Base-by-base conservation (phyloP, 2,888 invertebrate species). In the Epinotia nisella region DNA sequence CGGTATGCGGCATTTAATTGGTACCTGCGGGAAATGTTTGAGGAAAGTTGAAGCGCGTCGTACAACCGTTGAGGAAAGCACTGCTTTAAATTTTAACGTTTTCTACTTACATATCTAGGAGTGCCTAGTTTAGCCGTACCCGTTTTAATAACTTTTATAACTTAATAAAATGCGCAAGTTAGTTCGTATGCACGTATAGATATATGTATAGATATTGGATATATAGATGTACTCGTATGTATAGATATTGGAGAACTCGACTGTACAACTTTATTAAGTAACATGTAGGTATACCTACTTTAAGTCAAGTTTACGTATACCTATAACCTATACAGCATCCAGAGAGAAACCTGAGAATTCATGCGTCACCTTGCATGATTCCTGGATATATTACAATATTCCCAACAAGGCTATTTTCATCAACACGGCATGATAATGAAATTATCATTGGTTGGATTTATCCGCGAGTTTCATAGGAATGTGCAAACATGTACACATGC, bases 401-500 rank as follows among this genome's bases (percentile, higher is more conserved):
- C 15, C 9, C 24, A 62, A 51, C 51, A 17, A 10, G 10, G 53
- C 64, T 53, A 51, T 51, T 51, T 53, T 51, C 64, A 53, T 64
- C n/a, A 64, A 35, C 64, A 55, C 59, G 53, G 53, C 60, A 66
- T 71, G 60, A 49, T 62, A 72, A 72, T 72, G 67, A 56, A 68
- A 67, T 69, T 41, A 53, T 69, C 59, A 64, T 64, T 69, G 41
- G 64, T 29, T 64, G 13, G 59, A 68, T 19, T 69, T 64, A 64
- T 59, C 68, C 58, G 64, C 19, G 62, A 58, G 58, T 69, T 56
- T 56, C 67, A 51, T 45, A 60, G 62, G 35, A 60, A 68, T 53
- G 70, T 55, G 67, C 49, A 5, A 75, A 61, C 24, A 19, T 68
- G 58, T 56, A 69, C 67, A 61, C 75, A 75, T 71, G 73, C 74